A percentile compares a stretch with the other conserved stretches of the same genome.
phyloP scores from a whole-genome alignment of 1,140 invertebrate species.

The Matsumurasca onukii region DNA sequence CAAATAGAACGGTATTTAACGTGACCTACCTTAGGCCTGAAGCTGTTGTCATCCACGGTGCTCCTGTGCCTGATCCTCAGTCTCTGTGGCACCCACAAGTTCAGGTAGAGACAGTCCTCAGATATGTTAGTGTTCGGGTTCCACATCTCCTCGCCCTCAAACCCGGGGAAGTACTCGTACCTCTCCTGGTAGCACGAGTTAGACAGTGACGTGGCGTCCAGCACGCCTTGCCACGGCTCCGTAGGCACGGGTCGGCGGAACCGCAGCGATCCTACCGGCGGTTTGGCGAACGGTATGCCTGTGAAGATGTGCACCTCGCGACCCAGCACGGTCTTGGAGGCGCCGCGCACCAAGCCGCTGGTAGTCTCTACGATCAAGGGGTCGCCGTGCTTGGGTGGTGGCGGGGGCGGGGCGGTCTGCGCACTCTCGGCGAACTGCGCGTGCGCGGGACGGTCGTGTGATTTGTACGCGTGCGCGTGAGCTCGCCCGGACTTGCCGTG shows the following conservation, averaged over 20 bases:
- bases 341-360: slow-evolving; percentile 74
- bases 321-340: slow-evolving; percentile 70
- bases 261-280: slow-evolving; percentile 75
- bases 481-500: background rate
- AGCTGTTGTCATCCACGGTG: slow-evolving; percentile 34
- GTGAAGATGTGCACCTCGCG: slow-evolving; percentile 85
- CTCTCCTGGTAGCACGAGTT: slow-evolving; percentile 85
- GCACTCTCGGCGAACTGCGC: background rate
- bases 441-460: slow-evolving; percentile 9
- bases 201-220: slow-evolving; percentile 74
- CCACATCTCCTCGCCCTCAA: slow-evolving; percentile 94
- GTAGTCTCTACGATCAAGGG: slow-evolving; percentile 76
- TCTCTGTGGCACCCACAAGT: slow-evolving; percentile 86
- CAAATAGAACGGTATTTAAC: no score
- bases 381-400: slow-evolving; percentile 54
- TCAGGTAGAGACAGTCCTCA: slow-evolving; percentile 92
- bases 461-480: slow-evolving; percentile 19
- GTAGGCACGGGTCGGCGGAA: slow-evolving; percentile 84
- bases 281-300: slow-evolving; percentile 95
- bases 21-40: slow-evolving; percentile 35
- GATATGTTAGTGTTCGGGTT: slow-evolving; percentile 90
- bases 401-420: background rate
- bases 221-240: slow-evolving; percentile 81
- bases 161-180: slow-evolving; percentile 85
- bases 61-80: slow-evolving; percentile 64